Conservation (phyloP, 2,888 invertebrate genomes). For the Sminthurides aquaticus region DNA sequence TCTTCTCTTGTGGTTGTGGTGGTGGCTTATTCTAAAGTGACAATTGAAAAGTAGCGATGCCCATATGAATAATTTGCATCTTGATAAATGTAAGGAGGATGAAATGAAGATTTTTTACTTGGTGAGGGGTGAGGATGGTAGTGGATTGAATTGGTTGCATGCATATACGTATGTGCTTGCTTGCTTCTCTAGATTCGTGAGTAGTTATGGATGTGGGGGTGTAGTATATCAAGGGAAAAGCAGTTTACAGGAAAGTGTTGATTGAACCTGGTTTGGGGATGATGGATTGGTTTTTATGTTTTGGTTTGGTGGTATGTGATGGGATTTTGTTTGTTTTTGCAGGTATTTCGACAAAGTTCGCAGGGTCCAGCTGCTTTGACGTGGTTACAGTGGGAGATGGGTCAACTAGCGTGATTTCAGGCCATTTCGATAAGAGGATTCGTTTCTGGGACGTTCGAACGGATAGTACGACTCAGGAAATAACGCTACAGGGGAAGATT, state of each 20-base stretch:
- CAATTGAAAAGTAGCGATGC: too few species aligned
- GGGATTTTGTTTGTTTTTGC: slow-evolving; percentile 44
- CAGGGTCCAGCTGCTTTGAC: slow-evolving; percentile 95
- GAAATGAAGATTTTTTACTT: slow-evolving; percentile 11
- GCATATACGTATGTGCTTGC: too few species aligned
- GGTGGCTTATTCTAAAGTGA: neutral
- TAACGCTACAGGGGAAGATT: slow-evolving; percentile 80
- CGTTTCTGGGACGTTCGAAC: slow-evolving; percentile 89
- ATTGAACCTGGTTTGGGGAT: too few species aligned
- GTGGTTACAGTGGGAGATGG: slow-evolving; percentile 80
- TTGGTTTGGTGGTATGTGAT: too few species aligned
- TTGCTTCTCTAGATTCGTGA: too few species aligned
- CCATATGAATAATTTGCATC: neutral
- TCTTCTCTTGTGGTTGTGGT: too few species aligned
- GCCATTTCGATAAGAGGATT: slow-evolving; percentile 91
- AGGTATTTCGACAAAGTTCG: slow-evolving; percentile 88
- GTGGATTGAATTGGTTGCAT: too few species aligned
- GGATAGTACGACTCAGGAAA: slow-evolving; percentile 50
- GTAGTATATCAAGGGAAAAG: too few species aligned
- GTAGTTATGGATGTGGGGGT: too few species aligned
- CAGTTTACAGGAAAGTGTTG: too few species aligned
- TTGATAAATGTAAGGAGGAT: slow-evolving; percentile 7
- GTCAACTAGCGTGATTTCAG: slow-evolving; percentile 79
- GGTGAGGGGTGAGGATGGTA: too few species aligned
- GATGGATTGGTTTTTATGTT: too few species aligned